phyloP scores from a whole-genome alignment of 1,140 invertebrate species.

The Mya arenaria region DNA sequence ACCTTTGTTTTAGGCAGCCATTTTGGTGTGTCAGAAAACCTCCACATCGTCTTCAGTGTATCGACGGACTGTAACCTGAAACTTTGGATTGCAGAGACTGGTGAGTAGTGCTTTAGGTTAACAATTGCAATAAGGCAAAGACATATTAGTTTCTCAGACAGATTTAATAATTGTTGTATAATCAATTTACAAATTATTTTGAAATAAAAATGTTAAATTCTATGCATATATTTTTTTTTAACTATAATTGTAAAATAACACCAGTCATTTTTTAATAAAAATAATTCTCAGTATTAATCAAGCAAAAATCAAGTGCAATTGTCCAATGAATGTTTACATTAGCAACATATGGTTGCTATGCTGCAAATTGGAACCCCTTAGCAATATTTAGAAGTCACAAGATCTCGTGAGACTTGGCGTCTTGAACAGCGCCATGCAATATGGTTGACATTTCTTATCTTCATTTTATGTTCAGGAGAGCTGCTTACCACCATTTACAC shows the following conservation, averaged over 20 bases:
- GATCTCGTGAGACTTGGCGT: neutral
- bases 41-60: constrained; percentile 66
- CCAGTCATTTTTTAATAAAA: neutral
- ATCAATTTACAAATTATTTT: no score
- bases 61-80: constrained; percentile 70
- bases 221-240: neutral
- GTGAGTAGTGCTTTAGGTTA: constrained; percentile 44
- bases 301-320: neutral
- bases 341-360: neutral
- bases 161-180: no score
- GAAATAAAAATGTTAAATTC: neutral
- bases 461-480: constrained; percentile 53
- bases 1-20: neutral
- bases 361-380: neutral
- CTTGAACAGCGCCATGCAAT: neutral
- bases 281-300: neutral
- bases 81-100: constrained; percentile 68
- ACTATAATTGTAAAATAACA: neutral
- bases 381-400: neutral
- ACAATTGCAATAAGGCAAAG: no score
- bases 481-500: constrained; percentile 70
- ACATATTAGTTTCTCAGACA: no score
- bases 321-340: neutral
- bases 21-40: neutral
- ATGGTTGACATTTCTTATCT: neutral